Base-by-base conservation (phyloP, 2,888 invertebrate genomes). In the Himalopsyche anomala region DNA sequence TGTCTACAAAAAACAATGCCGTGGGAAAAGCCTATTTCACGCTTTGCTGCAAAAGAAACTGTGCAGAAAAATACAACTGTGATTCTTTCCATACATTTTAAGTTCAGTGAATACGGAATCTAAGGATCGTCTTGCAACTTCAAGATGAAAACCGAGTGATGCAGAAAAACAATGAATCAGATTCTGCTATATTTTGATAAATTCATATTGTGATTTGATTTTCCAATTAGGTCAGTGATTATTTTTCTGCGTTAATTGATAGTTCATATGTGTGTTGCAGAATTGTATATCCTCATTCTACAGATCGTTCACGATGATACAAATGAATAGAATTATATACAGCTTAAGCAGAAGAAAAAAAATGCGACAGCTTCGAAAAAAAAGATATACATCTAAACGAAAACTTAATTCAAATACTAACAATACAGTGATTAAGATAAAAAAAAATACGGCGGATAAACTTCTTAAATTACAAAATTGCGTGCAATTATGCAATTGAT, bases 1-100 rank as follows among this genome's bases (percentile, higher is more conserved):
- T 74, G 74, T 38, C 38, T 28, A 36, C 3, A 74, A 74, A 74
- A 28, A 74, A 74, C 38, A 74, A 74, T 74, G 74, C 74, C 74
- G 74, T 74, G 74, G 12, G 74, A 74, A 69, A 69, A 74, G 38
- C 74, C 38, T 74, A 74, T 74, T 74, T 74, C 74, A 38, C 74
- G 74, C 28, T 74, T 74, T 74, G 38, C 74, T 74, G 74, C 19
- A 38, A 74, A 74, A 36, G 38, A 74, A 74, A 74, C 74, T 74
- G 74, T 38, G 38, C 74, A 74, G 74, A 74, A 74, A 38, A 74
- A 15, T 36, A 2, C 11, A 51, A 38, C 62, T 36, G 38, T 15
- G n/a, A 38, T 38, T 38, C 38, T 12, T 5, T 38, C 36, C 36
- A 36, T 74, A 74, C 36, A 36, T 5, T 74, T 74, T 74, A 74